These are phyloP conservation scores for Diplosoma virens DNA, from an alignment of 23 tunicate species.

Conservation along the genomic window DNA sequence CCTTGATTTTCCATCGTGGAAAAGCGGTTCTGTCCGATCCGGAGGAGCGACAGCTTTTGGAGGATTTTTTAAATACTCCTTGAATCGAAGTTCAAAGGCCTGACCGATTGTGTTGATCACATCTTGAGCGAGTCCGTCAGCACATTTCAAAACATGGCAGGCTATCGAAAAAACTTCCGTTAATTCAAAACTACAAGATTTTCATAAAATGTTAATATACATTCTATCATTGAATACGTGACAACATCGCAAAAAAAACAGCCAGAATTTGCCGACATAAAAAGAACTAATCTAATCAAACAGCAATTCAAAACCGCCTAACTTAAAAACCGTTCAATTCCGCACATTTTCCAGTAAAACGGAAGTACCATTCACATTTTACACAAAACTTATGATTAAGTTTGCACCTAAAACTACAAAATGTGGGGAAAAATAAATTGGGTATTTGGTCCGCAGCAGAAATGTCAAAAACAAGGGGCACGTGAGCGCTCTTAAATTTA, in stretches of 20 bases:
- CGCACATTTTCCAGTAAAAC: too few relatives aligned
- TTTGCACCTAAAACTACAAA: too few relatives aligned
- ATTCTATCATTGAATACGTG: neutral
- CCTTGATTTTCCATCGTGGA: conserved; percentile 96
- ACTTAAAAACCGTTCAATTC: too few relatives aligned
- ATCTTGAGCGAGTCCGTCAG: conserved; percentile 89
- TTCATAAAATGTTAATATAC: neutral
- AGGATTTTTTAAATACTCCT: conserved; percentile 87
- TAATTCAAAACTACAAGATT: neutral
- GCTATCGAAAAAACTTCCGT: conserved; percentile 40
- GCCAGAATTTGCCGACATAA: too few relatives aligned
- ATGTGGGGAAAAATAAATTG: too few relatives aligned
- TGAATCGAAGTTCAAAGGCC: conserved; percentile 94
- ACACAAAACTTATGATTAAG: too few relatives aligned
- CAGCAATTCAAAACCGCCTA: too few relatives aligned
- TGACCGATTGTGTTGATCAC: conserved; percentile 93
- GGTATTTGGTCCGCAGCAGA: too few relatives aligned
- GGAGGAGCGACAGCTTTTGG: conserved; percentile 96
- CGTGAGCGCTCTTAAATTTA: too few relatives aligned
- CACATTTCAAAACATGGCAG: conserved; percentile 85
- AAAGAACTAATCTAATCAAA: too few relatives aligned
- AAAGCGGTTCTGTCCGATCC: conserved; percentile 94
- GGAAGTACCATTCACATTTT: too few relatives aligned
- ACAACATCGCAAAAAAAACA: neutral
- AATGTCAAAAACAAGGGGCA: too few relatives aligned